Evolutionary conservation across 2,113 vertebrate genomes (phyloP).

Genomic region (Neolamprologus kungweensis): DNA sequence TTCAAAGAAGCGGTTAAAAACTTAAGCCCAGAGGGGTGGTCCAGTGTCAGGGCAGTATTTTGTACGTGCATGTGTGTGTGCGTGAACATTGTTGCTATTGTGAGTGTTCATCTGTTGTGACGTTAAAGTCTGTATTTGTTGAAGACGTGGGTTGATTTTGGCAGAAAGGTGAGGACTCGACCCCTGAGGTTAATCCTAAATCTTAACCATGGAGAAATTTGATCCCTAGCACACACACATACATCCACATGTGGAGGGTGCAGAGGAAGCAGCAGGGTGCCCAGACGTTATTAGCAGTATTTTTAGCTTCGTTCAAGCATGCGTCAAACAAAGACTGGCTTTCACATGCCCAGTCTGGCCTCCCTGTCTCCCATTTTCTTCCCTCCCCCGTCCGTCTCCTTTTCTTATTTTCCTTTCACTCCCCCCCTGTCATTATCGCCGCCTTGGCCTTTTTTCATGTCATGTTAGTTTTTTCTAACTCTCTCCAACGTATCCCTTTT

Average conservation of each 20-base stretch:
- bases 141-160: background rate
- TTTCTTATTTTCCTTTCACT: slow-evolving; percentile 41
- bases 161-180: slow-evolving; percentile 16
- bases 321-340: slow-evolving; percentile 55
- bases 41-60: background rate
- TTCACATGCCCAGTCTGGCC: slow-evolving; percentile 48
- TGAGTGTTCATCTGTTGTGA: background rate
- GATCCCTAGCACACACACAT: background rate
- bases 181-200: slow-evolving; percentile 44
- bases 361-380: background rate
- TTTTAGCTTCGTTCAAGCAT: slow-evolving; percentile 21
- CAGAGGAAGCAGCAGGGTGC: slow-evolving; percentile 3
- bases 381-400: background rate
- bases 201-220: slow-evolving; percentile 25
- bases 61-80: background rate
- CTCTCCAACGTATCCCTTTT: background rate
- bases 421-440: background rate
- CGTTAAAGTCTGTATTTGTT: background rate
- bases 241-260: background rate
- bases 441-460: background rate
- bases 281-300: slow-evolving; percentile 38
- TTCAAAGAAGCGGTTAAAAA: slow-evolving; percentile 29
- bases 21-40: slow-evolving; percentile 8
- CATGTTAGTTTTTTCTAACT: slow-evolving; percentile 12
- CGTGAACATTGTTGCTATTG: background rate